These are phyloP conservation scores for Philhelius pedissequus DNA, from an alignment of 2,888 invertebrate genomes.

Conservation along the genomic window DNA sequence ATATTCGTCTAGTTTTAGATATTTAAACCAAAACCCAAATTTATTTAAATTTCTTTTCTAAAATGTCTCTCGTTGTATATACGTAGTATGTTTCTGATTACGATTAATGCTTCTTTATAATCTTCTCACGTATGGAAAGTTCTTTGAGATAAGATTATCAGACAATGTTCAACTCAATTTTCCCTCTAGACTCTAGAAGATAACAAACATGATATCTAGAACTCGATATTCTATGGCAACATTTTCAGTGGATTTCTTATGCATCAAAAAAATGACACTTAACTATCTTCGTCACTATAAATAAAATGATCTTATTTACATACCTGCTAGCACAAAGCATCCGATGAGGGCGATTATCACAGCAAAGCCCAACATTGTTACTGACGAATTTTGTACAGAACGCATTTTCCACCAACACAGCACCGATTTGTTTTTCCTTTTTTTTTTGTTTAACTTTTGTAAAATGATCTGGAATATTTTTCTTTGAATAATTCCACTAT, in stretches of 20 bases:
- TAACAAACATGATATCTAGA: no score
- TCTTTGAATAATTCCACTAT: background rate
- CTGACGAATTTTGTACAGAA: conserved; percentile 51
- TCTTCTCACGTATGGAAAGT: no score
- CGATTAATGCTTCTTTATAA: no score
- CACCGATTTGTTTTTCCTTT: background rate
- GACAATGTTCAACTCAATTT: no score
- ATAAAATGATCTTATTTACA: background rate
- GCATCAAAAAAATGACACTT: background rate
- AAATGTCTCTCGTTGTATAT: no score
- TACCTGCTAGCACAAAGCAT: conserved; percentile 76
- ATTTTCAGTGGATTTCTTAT: background rate
- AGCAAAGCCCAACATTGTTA: conserved; percentile 69
- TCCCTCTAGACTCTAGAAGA: no score
- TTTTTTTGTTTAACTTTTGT: background rate
- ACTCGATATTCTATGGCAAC: background rate
- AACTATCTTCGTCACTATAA: background rate
- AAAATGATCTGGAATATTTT: background rate
- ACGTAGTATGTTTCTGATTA: no score
- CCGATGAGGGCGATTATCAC: conserved; percentile 72
- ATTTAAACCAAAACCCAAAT: no score
- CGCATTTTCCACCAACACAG: conserved; percentile 42
- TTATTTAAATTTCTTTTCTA: no score
- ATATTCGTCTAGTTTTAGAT: no score
- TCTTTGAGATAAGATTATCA: no score